These are phyloP conservation scores for Tiaroga cobitis DNA, from an alignment of 2,797 vertebrate genomes.

Conservation along the genomic window DNA sequence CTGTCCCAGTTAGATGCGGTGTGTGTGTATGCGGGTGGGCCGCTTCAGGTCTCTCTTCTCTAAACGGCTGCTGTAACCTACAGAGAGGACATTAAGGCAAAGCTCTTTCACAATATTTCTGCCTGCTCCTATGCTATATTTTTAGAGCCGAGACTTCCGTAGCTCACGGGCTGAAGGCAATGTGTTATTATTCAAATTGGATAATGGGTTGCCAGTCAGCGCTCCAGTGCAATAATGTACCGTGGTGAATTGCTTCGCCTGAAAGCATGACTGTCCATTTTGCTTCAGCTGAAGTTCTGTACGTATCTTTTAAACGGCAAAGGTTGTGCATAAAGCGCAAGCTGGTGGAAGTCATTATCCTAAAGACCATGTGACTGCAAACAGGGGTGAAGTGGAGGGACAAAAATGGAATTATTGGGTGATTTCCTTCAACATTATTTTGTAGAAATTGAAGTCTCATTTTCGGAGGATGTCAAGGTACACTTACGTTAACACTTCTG, in stretches of 20 bases:
- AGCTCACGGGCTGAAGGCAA: conserved; percentile 41
- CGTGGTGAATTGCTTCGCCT: conserved; percentile 43
- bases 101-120: conserved; percentile 49
- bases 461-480: neutral
- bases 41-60: conserved; percentile 50
- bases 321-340: conserved; percentile 10
- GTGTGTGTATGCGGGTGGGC: conserved; percentile 34
- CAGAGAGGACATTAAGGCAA: conserved; percentile 67
- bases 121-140: conserved; percentile 17
- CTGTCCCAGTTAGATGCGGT: conserved; percentile 63
- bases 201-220: conserved; percentile 51
- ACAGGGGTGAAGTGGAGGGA: neutral
- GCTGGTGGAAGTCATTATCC: conserved; percentile 17
- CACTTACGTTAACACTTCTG: neutral
- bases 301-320: conserved; percentile 11
- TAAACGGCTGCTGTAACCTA: conserved; percentile 66
- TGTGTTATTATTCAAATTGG: conserved; percentile 61
- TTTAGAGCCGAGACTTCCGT: conserved; percentile 25
- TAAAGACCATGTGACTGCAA: neutral
- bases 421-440: neutral
- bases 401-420: neutral
- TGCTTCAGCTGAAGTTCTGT: conserved; percentile 18
- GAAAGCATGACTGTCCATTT: conserved; percentile 39
- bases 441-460: neutral
- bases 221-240: conserved; percentile 43